Evolutionary conservation across 2,113 vertebrate genomes (phyloP).

Genomic region (Macheiramphus alcinus): DNA sequence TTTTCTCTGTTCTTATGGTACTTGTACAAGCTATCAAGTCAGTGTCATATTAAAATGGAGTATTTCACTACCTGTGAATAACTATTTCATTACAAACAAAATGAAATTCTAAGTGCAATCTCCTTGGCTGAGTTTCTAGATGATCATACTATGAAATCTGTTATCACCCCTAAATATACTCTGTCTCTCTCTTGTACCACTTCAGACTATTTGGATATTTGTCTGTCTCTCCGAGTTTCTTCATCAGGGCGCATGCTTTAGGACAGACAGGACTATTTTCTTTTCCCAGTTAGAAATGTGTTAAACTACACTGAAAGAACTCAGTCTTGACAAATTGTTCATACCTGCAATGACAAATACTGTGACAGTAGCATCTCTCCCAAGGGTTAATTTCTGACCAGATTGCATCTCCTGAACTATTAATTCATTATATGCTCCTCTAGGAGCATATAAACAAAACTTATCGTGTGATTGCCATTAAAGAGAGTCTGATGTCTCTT

Average conservation of each 20-base stretch:
- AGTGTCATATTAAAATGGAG: neutral
- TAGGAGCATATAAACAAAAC: neutral
- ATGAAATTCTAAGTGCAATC: neutral
- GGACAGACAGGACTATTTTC: neutral
- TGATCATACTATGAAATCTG: neutral
- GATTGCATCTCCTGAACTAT: neutral
- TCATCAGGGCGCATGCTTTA: neutral
- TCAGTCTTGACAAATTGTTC: neutral
- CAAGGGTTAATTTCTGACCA: neutral
- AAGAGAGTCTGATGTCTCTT: neutral
- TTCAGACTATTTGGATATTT: neutral
- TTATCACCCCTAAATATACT: neutral
- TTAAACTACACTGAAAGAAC: neutral
- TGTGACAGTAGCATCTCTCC: neutral
- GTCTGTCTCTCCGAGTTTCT: neutral
- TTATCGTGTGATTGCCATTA: neutral
- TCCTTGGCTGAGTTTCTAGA: neutral
- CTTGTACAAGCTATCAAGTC: neutral
- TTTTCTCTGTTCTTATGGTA: fast-evolving
- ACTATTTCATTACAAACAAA: neutral
- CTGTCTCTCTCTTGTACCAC: neutral
- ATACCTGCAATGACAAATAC: neutral
- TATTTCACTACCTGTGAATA: neutral
- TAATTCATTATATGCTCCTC: neutral
- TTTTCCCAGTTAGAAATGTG: neutral